Evolutionary conservation across 1,140 invertebrate genomes (phyloP), one percentile per base, ranked within the genome.

Genomic region (Globodera ellingtonae): DNA sequence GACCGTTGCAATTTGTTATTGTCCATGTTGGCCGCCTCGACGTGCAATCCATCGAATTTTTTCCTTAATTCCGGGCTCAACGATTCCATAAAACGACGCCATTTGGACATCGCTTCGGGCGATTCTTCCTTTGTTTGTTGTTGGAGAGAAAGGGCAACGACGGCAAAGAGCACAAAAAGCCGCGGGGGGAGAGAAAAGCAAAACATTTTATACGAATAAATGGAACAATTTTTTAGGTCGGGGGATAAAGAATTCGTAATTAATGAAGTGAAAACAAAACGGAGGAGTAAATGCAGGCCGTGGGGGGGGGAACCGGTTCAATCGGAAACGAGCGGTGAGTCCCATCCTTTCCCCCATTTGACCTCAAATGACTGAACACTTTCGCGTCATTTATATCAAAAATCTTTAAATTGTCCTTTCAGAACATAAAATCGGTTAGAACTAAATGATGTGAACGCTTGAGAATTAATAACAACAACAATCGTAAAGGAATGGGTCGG

Each of bases 261-360:
- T 4, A 15, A 35, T 78, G 48, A 74, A 67, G n/a, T 46, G 2
- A 18, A 13, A 75, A 2, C 15, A 67, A 15, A 77, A 78, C n/a
- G 24, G 1, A 1, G 24, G 24, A 21, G 44, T 78, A 15, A 15
- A 1, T 78, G 24, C 18, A 78, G 72, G 70, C 69, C 2, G 24
- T 78, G 52, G n/a, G 9, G 69, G 71, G 78, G 69, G 76, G n/a
- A 47, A 44, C 75, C 66, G 76, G 44, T 76, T 44, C 10, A 52
- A 52, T 13, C 50, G 50, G 7, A 9, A 13, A 9, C 50, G 50
- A 52, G 7, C 50, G 10, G 50, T 52, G 50, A 52, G 7, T 52
- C 7, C 35, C 35, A 35, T 0, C 35, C 35, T 35, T 35, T 35
- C 35, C 35, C 35, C 35, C 35, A 2, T 15, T 75, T 13, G 74